Conservation (phyloP, 2,797 vertebrate species). For the Lerista edwardsae region DNA sequence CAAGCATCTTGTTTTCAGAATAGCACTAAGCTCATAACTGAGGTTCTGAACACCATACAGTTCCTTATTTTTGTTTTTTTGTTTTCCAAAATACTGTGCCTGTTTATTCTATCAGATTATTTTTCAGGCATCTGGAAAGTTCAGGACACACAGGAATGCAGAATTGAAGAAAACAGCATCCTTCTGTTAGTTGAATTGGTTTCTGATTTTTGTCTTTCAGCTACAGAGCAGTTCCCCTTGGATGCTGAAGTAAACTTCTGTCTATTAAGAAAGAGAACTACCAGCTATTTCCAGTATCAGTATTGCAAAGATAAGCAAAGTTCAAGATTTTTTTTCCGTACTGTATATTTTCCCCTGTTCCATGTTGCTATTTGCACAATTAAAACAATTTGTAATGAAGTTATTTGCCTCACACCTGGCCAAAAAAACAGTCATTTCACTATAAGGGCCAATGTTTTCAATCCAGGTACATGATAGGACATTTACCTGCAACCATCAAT, state of each 20-base stretch:
- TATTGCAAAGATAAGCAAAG: too few species aligned
- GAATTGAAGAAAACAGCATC: neutral
- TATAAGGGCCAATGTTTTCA: too few species aligned
- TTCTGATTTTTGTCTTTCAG: neutral
- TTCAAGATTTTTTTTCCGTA: too few species aligned
- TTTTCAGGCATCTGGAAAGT: neutral
- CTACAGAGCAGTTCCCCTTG: neutral
- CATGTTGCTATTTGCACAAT: too few species aligned
- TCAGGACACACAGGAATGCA: neutral
- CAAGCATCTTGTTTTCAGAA: neutral
- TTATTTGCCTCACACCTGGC: too few species aligned
- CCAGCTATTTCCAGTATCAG: neutral
- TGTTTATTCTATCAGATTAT: neutral
- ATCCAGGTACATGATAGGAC: too few species aligned
- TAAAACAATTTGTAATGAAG: too few species aligned
- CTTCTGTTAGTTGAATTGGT: neutral
- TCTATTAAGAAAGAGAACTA: neutral
- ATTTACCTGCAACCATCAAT: too few species aligned
- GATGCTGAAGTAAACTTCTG: neutral
- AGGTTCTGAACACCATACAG: neutral
- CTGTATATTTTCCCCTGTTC: too few species aligned
- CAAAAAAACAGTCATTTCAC: too few species aligned
- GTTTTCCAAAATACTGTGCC: neutral
- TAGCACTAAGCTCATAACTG: neutral
- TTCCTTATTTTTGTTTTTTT: too few species aligned